Conservation (phyloP, 1,140 invertebrate genomes). For the Andricus grossulariae region DNA sequence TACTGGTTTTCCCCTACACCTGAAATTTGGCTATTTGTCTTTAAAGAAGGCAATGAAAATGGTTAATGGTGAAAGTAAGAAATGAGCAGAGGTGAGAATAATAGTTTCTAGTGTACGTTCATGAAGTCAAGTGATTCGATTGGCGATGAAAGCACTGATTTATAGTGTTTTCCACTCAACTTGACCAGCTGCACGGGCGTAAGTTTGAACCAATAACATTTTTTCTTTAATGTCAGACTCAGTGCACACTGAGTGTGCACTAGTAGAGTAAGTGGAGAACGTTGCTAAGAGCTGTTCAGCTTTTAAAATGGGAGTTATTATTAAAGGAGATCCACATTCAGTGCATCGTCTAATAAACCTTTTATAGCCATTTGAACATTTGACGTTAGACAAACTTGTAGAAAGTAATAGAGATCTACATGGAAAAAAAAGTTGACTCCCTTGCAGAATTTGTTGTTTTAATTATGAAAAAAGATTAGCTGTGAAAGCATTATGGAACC, state of each 20-base stretch:
- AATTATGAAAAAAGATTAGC: too few species aligned
- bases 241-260: background rate
- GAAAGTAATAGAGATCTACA: too few species aligned
- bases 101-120: constrained; percentile 14
- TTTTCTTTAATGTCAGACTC: background rate
- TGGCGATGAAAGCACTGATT: constrained; percentile 19
- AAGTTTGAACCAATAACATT: constrained; percentile 20
- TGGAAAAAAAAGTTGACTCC: too few species aligned
- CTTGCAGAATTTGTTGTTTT: too few species aligned
- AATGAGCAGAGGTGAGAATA: constrained; percentile 8
- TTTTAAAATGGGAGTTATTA: background rate
- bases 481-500: too few species aligned
- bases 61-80: constrained; percentile 13
- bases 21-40: too few species aligned
- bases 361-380: background rate
- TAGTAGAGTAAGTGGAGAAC: constrained; percentile 2
- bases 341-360: background rate
- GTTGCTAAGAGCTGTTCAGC: background rate
- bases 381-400: too few species aligned
- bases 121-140: constrained; percentile 5
- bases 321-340: constrained; percentile 1
- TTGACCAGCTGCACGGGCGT: background rate
- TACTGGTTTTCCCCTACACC: too few species aligned
- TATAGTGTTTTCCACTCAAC: constrained; percentile 24
- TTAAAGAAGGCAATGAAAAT: too few species aligned